A percentile compares a stretch with the other conserved stretches of the same genome.
These are phyloP conservation scores for Dreissena rostriformis DNA, from an alignment of 1,140 invertebrate genomes.

Conservation along the genomic window DNA sequence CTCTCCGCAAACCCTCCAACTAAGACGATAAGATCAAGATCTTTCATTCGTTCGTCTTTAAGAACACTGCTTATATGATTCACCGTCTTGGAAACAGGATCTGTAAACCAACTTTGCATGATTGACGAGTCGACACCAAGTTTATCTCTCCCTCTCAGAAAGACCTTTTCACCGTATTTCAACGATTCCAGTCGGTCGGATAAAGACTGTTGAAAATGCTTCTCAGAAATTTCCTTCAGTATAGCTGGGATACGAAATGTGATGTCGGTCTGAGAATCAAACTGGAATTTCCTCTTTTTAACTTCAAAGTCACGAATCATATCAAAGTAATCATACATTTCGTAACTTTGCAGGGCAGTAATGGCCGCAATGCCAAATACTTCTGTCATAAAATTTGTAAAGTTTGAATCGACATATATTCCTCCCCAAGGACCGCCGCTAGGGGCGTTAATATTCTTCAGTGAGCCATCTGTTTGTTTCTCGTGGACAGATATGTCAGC, in stretches of 20 bases:
- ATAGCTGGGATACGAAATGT: conserved; percentile 13
- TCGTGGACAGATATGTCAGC: conserved; percentile 57
- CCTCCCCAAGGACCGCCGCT: conserved; percentile 56
- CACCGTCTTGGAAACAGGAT: background rate
- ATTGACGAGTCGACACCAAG: background rate
- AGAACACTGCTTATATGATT: background rate
- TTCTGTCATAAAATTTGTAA: conserved; percentile 23
- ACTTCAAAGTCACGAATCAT: conserved; percentile 53
- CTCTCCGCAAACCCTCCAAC: conserved; percentile 19
- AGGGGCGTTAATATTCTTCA: conserved; percentile 53
- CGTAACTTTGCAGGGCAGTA: conserved; percentile 12
- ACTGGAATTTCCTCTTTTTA: conserved; percentile 41
- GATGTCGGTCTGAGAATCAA: conserved; percentile 11
- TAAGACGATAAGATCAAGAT: background rate
- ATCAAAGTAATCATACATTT: conserved; percentile 41
- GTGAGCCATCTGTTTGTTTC: background rate
- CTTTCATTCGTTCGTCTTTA: too few relatives aligned
- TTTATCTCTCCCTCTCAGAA: background rate
- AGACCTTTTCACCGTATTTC: background rate
- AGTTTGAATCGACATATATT: conserved; percentile 52
- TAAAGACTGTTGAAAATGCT: background rate
- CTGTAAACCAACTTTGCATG: background rate
- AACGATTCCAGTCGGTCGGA: background rate
- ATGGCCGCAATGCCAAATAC: conserved; percentile 33
- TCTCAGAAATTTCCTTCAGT: background rate